phyloP scores from a whole-genome alignment of 2,888 invertebrate species.

The Melikaiella ostensackeni region DNA sequence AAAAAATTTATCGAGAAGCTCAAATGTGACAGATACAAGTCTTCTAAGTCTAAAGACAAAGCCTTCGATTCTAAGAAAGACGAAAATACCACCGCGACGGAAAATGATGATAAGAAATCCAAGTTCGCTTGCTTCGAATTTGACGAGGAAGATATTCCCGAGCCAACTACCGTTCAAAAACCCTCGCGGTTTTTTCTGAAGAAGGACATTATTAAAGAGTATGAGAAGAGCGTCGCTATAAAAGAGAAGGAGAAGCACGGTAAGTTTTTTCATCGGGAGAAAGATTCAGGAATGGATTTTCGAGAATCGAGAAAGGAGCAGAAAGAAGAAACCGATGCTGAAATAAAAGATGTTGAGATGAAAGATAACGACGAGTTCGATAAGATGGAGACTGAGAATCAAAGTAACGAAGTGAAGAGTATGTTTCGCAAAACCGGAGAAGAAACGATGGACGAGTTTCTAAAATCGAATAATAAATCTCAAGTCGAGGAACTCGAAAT shows the following conservation, averaged over 20 bases:
- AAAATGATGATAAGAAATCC: slow-evolving; percentile 76
- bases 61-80: slow-evolving; percentile 43
- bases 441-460: slow-evolving; percentile 39
- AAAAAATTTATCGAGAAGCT: slow-evolving; percentile 21
- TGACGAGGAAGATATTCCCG: slow-evolving; percentile 85
- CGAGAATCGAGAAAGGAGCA: slow-evolving; percentile 41
- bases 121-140: slow-evolving; percentile 88
- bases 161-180: slow-evolving; percentile 77
- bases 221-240: slow-evolving; percentile 73
- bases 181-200: slow-evolving; percentile 68
- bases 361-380: slow-evolving; percentile 40
- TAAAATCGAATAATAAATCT: slow-evolving; percentile 12
- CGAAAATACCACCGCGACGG: slow-evolving; percentile 29
- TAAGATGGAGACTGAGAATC: slow-evolving; percentile 15
- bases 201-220: slow-evolving; percentile 75
- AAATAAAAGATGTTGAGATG: slow-evolving; percentile 34
- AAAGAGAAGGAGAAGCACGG: slow-evolving; percentile 65
- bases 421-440: slow-evolving; percentile 42
- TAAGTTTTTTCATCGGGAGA: slow-evolving; percentile 26
- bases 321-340: slow-evolving; percentile 43
- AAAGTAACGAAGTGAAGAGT: neutral
- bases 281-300: slow-evolving; percentile 28
- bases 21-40: slow-evolving; percentile 9
- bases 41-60: slow-evolving; percentile 44
- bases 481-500: slow-evolving; percentile 59